Percentiles rank a stretch among this genome's conserved stretches.
phyloP scores from a whole-genome alignment of 1,140 invertebrate species.

The Cydia pomonella region DNA sequence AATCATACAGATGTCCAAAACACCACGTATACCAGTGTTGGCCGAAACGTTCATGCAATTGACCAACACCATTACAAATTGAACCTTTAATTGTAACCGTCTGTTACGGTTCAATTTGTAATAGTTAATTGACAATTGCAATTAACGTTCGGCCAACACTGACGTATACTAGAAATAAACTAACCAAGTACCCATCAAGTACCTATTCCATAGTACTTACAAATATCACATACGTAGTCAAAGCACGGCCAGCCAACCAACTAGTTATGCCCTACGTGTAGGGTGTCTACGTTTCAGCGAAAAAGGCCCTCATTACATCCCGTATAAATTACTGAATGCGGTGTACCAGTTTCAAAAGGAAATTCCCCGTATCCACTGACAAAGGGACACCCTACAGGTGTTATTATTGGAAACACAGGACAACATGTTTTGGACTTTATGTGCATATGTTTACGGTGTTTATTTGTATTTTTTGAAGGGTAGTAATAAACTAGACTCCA shows the following conservation, averaged over 20 bases:
- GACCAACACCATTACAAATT: too few relatives aligned
- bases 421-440: constrained; percentile 1
- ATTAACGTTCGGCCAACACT: too few relatives aligned
- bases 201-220: neutral
- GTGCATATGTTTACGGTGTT: neutral
- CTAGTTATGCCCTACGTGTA: neutral
- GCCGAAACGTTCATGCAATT: too few relatives aligned
- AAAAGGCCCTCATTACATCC: constrained; percentile 24
- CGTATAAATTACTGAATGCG: constrained; percentile 30
- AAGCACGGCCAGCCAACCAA: neutral
- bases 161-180: too few relatives aligned
- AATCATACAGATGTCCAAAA: too few relatives aligned
- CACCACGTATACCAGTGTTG: too few relatives aligned
- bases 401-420: constrained; percentile 36
- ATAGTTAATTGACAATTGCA: too few relatives aligned
- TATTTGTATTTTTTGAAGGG: neutral
- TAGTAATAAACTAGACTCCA: neutral
- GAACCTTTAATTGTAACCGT: too few relatives aligned
- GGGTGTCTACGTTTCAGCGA: constrained; percentile 6
- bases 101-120: too few relatives aligned
- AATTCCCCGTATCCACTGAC: constrained; percentile 29
- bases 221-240: neutral
- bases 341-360: constrained; percentile 35
- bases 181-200: too few relatives aligned
- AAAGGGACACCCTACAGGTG: constrained; percentile 37